A percentile compares a stretch with the other conserved stretches of the same genome.
These are phyloP conservation scores for Papilio protenor DNA, from an alignment of 2,888 invertebrate species.

Conservation along the genomic window DNA sequence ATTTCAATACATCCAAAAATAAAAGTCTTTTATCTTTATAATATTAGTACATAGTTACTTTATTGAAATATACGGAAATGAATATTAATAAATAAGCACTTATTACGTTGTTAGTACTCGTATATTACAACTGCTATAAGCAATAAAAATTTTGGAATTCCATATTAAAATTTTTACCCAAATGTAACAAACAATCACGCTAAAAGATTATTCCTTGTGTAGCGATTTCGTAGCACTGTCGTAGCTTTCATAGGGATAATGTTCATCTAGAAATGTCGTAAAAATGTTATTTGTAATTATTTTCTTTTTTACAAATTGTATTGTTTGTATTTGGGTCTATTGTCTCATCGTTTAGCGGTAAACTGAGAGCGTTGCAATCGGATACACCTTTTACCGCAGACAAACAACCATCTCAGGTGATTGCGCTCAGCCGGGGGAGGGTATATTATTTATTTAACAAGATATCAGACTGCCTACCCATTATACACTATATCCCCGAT, in stretches of 20 bases:
- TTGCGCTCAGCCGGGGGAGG: slow-evolving; percentile 46
- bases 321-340: slow-evolving; percentile 49
- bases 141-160: not conserved
- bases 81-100: too few relatives aligned
- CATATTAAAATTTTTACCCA: not conserved
- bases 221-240: not conserved
- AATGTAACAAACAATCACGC: not conserved
- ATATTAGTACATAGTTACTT: too few relatives aligned
- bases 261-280: not conserved
- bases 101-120: too few relatives aligned
- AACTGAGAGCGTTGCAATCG: slow-evolving; percentile 48
- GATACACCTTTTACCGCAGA: slow-evolving; percentile 54
- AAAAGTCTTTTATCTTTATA: too few relatives aligned
- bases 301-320: not conserved
- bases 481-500: slow-evolving; percentile 3
- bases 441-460: slow-evolving; percentile 44
- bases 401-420: slow-evolving; percentile 59
- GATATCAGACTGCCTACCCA: slow-evolving; percentile 37
- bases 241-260: not conserved
- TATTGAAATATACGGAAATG: too few relatives aligned
- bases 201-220: not conserved
- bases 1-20: too few relatives aligned
- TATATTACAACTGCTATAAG: too few relatives aligned
- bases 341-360: slow-evolving; percentile 52
- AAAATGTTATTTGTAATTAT: not conserved